Conservation (phyloP, 2,113 vertebrate genomes). For the Hydrochoerus hydrochaeris region DNA sequence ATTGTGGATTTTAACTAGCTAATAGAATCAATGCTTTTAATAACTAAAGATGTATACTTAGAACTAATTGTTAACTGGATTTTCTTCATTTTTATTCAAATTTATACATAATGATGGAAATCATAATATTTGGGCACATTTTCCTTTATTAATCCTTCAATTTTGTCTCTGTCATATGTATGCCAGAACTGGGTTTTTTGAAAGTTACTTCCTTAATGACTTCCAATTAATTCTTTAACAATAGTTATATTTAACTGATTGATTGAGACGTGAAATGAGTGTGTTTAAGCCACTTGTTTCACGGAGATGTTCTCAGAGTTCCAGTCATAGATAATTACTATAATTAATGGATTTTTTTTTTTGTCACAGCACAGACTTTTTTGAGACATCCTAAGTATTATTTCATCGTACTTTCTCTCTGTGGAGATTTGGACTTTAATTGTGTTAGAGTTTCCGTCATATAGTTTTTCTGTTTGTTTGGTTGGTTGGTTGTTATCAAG, state of each 20-base stretch:
- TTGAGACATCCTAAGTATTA: not conserved
- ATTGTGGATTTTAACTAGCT: slow-evolving; percentile 62
- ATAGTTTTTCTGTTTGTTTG: not conserved
- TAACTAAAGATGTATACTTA: slow-evolving; percentile 48
- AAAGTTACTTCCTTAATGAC: slow-evolving; percentile 70
- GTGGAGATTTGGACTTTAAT: not conserved
- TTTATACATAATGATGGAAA: slow-evolving; percentile 58
- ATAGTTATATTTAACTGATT: slow-evolving; percentile 58
- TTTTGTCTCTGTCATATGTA: slow-evolving; percentile 64
- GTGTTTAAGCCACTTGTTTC: slow-evolving; percentile 51
- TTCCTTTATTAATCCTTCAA: slow-evolving; percentile 65
- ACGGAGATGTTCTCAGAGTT: slow-evolving; percentile 47
- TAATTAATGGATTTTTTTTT: slow-evolving; percentile 64
- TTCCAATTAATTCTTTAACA: slow-evolving; percentile 67
- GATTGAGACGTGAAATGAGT: slow-evolving; percentile 59
- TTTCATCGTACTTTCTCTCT: not conserved
- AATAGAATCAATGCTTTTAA: slow-evolving; percentile 26
- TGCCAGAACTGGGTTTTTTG: slow-evolving; percentile 44
- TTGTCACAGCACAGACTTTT: slow-evolving; percentile 12
- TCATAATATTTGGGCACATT: slow-evolving; percentile 76
- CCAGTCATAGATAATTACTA: slow-evolving; percentile 57
- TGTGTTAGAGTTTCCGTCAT: slow-evolving; percentile 23
- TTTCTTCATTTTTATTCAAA: slow-evolving; percentile 64
- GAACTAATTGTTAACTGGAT: slow-evolving; percentile 50
- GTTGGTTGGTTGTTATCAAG: slow-evolving; percentile 44